Evolutionary conservation across 1,140 invertebrate species (phyloP).

Genomic region (Macrobrachium rosenbergii): DNA sequence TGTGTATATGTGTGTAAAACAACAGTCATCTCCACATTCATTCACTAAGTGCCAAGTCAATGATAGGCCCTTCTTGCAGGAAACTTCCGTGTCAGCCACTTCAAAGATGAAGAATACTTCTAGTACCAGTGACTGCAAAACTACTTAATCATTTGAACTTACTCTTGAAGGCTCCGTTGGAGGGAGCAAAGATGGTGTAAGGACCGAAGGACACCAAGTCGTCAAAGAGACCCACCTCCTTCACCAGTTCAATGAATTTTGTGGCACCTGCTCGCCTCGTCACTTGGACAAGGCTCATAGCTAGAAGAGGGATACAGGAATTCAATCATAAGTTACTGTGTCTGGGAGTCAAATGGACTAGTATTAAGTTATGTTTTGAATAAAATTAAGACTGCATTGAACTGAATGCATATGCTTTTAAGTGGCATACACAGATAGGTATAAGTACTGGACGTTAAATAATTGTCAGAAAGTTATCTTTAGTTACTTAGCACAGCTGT

Average conservation of each 20-base stretch:
- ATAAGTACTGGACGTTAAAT: no score
- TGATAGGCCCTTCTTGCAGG: no score
- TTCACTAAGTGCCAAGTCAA: no score
- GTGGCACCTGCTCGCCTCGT: conserved; percentile 1
- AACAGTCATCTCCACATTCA: no score
- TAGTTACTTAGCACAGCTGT: no score
- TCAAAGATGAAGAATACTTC: background rate
- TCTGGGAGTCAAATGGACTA: background rate
- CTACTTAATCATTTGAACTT: background rate
- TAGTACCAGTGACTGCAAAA: background rate
- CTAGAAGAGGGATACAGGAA: background rate
- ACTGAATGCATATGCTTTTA: no score
- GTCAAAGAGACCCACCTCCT: background rate
- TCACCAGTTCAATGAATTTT: background rate
- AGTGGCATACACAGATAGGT: no score
- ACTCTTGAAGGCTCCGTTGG: conserved; percentile 27
- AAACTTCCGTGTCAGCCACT: no score
- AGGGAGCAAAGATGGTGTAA: conserved; percentile 32
- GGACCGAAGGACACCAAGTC: conserved; percentile 26
- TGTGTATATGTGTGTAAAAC: no score
- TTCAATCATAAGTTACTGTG: background rate
- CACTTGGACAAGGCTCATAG: conserved; percentile 30
- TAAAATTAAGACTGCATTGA: no score
- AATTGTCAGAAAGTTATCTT: no score
- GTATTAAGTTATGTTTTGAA: no score